These are phyloP conservation scores for Pseudobourletiella spinata DNA, from an alignment of 1,140 invertebrate genomes.

Conservation along the genomic window DNA sequence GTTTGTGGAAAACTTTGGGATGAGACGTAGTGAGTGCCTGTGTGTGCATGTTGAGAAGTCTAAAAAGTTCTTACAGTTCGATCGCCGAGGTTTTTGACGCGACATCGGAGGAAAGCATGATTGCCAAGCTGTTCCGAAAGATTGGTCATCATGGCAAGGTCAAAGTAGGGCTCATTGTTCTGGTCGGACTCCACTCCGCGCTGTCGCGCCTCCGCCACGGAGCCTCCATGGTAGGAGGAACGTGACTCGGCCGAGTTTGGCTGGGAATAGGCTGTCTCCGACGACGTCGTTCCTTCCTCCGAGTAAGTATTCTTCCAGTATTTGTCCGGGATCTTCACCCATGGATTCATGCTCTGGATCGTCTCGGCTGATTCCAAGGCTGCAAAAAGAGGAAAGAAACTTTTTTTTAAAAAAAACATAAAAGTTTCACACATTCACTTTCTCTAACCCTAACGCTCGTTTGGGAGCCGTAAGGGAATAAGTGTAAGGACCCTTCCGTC, in stretches of 20 bases:
- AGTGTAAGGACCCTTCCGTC: too few species aligned
- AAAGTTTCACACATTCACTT: too few species aligned
- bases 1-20: too few species aligned
- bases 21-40: too few species aligned
- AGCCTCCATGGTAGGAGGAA: slow-evolving; percentile 1
- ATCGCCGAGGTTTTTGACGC: slow-evolving; percentile 56
- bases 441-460: too few species aligned
- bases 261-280: slow-evolving; percentile 6
- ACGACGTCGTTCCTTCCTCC: slow-evolving; percentile 24
- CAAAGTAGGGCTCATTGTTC: slow-evolving; percentile 39
- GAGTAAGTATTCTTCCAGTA: slow-evolving; percentile 26
- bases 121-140: slow-evolving; percentile 72
- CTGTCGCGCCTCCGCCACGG: background rate
- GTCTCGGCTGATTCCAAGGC: slow-evolving; percentile 34
- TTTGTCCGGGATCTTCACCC: slow-evolving; percentile 35
- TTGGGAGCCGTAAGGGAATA: too few species aligned
- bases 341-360: slow-evolving; percentile 35
- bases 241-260: slow-evolving; percentile 7
- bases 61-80: slow-evolving; percentile 55
- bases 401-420: too few species aligned
- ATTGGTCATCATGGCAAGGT: slow-evolving; percentile 63
- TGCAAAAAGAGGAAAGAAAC: too few species aligned
- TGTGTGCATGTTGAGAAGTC: too few species aligned
- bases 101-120: slow-evolving; percentile 73
- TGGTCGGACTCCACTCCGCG: slow-evolving; percentile 2